Conservation (phyloP, 2,797 vertebrate species). For the Ciconia nigra region DNA sequence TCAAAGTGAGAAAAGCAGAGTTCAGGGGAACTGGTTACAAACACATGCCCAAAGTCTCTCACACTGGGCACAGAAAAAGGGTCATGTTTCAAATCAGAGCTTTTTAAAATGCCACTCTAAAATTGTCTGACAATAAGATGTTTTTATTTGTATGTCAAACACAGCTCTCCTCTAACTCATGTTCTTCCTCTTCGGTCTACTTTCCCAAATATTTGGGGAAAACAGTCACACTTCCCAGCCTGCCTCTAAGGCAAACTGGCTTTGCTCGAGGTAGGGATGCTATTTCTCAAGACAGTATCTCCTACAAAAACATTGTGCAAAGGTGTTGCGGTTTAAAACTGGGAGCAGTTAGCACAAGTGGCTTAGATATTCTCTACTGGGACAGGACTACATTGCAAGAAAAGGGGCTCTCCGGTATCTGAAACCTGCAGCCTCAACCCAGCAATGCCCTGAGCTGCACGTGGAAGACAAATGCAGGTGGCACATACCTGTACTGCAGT, state of each 20-base stretch:
- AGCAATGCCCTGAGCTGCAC: neutral
- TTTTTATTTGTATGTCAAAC: neutral
- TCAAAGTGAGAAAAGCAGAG: neutral
- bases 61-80: neutral
- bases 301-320: neutral
- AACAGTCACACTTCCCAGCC: neutral
- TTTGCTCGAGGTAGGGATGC: neutral
- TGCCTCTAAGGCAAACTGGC: neutral
- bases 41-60: neutral
- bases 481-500: neutral
- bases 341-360: neutral
- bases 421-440: neutral
- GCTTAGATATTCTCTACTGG: neutral
- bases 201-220: neutral
- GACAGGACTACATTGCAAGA: neutral
- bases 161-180: neutral
- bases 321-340: neutral
- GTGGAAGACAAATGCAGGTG: neutral
- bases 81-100: neutral
- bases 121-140: neutral
- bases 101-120: neutral
- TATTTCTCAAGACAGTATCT: neutral
- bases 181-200: neutral
- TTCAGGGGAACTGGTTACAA: neutral
- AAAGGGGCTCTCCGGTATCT: neutral